These are phyloP conservation scores for Himalopsyche japonica DNA, from an alignment of 2,888 invertebrate species.

Conservation along the genomic window DNA sequence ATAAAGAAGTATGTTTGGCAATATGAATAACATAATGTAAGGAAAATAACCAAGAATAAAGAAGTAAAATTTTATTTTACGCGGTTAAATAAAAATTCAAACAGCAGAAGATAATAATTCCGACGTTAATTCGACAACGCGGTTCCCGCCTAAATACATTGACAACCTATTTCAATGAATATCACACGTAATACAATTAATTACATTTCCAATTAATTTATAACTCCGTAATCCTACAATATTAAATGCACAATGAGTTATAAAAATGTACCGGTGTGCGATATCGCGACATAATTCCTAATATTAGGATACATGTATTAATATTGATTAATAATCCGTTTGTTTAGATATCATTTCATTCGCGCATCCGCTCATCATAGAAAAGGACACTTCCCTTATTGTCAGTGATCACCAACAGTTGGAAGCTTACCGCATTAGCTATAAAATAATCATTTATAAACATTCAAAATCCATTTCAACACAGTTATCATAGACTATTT, in stretches of 20 bases:
- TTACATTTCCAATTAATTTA: background rate
- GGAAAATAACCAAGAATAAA: too few species aligned
- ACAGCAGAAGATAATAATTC: too few species aligned
- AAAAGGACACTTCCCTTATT: background rate
- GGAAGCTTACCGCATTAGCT: background rate
- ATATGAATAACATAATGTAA: too few species aligned
- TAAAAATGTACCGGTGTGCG: background rate
- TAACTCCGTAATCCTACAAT: background rate
- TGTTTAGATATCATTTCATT: background rate
- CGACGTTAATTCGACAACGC: too few species aligned
- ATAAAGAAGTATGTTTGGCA: too few species aligned
- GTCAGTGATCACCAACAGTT: background rate
- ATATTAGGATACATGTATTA: background rate
- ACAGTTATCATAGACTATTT: too few species aligned
- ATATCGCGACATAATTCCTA: background rate
- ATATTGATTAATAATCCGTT: background rate
- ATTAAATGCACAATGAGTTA: background rate
- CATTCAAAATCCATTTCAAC: too few species aligned
- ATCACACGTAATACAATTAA: background rate
- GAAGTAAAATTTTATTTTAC: too few species aligned
- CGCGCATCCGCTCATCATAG: background rate
- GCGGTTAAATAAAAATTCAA: too few species aligned
- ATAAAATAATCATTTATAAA: too few species aligned
- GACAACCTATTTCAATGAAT: background rate
- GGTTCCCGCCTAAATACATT: too few species aligned